A percentile compares a stretch with the other conserved stretches of the same genome.
These are phyloP conservation scores for Chionoecetes opilio DNA, from an alignment of 1,140 invertebrate species.

Conservation along the genomic window DNA sequence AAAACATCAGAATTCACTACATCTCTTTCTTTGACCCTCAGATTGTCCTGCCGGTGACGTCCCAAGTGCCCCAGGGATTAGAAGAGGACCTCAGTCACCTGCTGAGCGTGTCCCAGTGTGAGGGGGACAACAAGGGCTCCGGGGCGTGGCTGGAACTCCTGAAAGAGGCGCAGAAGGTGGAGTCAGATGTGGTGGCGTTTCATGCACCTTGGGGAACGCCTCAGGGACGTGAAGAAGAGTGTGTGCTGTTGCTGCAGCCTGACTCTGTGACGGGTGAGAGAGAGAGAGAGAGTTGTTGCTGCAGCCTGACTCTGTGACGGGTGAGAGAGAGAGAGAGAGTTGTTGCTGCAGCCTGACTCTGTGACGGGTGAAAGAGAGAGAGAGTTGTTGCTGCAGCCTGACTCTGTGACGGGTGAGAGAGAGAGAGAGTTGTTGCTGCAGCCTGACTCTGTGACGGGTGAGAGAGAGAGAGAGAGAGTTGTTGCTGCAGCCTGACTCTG, in stretches of 20 bases:
- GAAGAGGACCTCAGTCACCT: background rate
- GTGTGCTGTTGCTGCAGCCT: background rate
- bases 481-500: too few species aligned
- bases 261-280: background rate
- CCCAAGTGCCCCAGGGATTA: background rate
- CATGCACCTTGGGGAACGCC: background rate
- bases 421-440: too few species aligned
- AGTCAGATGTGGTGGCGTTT: background rate
- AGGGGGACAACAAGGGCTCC: background rate
- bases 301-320: too few species aligned
- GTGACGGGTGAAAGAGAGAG: too few species aligned
- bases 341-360: too few species aligned
- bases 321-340: slow-evolving; percentile 7
- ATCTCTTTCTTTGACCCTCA: background rate
- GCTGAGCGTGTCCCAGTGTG: background rate
- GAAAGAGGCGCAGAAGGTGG: background rate
- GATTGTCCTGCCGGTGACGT: background rate
- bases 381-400: too few species aligned
- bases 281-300: background rate
- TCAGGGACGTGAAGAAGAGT: background rate
- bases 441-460: background rate
- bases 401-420: background rate
- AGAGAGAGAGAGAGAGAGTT: background rate
- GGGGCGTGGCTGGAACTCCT: background rate
- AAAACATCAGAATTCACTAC: background rate